Percentiles rank a stretch among this genome's conserved stretches.
Conservation (phyloP, 2,888 invertebrate species). For the Thysanoteuthis rhombus region DNA sequence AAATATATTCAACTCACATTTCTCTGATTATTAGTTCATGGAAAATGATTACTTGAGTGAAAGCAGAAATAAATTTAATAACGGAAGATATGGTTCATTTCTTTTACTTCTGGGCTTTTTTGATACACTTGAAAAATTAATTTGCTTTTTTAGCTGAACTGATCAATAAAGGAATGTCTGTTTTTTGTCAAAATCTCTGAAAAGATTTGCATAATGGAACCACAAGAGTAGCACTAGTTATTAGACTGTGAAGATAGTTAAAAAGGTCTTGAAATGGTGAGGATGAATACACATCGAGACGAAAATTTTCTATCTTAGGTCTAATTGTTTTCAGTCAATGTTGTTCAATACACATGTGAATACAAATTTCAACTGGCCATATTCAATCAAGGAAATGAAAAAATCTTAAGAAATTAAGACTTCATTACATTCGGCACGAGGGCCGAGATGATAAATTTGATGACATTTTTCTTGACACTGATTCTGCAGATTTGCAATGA, state of each 20-base stretch:
- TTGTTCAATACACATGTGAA: background rate
- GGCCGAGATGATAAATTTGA: too few relatives aligned
- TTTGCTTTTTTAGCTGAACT: background rate
- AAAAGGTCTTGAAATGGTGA: background rate
- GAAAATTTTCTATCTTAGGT: background rate
- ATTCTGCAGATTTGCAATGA: too few relatives aligned
- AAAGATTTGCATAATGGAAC: background rate
- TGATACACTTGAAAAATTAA: background rate
- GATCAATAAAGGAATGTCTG: background rate
- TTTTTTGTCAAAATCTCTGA: background rate
- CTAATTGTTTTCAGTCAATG: background rate
- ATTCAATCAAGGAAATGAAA: background rate
- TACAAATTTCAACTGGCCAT: slow-evolving; percentile 12
- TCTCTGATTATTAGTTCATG: background rate
- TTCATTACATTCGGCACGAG: too few relatives aligned
- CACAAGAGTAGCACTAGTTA: background rate
- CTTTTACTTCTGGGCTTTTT: background rate
- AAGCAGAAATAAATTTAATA: background rate
- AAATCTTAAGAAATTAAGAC: too few relatives aligned
- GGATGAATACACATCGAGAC: background rate
- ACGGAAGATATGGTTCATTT: background rate
- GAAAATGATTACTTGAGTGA: background rate
- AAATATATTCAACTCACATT: background rate
- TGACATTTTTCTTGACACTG: too few relatives aligned
- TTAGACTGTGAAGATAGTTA: background rate